phyloP scores from a whole-genome alignment of 1,140 invertebrate genomes.

The Eriocheir sinensis region DNA sequence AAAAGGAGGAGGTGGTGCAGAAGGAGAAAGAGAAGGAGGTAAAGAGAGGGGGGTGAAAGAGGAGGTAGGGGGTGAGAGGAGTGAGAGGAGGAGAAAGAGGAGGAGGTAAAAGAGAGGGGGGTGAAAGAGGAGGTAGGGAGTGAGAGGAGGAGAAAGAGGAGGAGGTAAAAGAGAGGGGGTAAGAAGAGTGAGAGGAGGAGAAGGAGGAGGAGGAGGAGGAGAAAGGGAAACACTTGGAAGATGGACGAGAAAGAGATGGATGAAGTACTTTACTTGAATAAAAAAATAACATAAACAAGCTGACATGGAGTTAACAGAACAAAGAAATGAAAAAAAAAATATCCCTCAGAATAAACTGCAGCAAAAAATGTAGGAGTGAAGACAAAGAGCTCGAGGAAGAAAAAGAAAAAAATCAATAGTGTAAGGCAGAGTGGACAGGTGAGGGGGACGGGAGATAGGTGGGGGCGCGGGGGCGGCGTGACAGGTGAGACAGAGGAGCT shows the following conservation, averaged over 20 bases:
- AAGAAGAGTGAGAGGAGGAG: slow-evolving; percentile 40
- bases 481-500: not conserved
- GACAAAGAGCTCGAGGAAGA: not conserved
- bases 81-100: not conserved
- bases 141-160: not conserved
- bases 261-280: no score
- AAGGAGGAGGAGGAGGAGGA: slow-evolving; percentile 41
- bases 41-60: slow-evolving; percentile 20
- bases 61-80: slow-evolving; percentile 19
- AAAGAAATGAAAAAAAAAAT: not conserved
- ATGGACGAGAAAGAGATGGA: not conserved
- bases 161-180: not conserved
- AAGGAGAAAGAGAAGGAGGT: no score
- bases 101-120: not conserved
- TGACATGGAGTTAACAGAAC: not conserved
- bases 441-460: not conserved
- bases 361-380: not conserved
- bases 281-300: not conserved
- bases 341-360: not conserved
- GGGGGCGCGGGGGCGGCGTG: not conserved
- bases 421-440: not conserved
- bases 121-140: not conserved
- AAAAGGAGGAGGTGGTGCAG: not conserved
- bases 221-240: not conserved
- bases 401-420: not conserved